Conservation (phyloP, 2,113 vertebrate species). For the Saimiri boliviensis region DNA sequence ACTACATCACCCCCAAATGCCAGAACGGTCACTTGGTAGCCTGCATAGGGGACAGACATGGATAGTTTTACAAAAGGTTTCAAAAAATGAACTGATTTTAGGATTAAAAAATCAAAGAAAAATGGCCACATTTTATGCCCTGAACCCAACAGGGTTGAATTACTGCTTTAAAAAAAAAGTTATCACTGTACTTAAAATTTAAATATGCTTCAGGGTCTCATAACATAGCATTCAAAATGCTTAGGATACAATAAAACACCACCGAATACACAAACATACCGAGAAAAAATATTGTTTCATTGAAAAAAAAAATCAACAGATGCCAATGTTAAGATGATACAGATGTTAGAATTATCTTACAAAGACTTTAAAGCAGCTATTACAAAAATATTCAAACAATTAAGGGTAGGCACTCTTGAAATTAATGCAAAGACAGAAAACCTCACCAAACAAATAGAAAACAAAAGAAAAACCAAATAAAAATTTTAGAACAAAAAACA, state of each 20-base stretch:
- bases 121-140: background rate
- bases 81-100: background rate
- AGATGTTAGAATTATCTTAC: background rate
- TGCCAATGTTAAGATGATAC: background rate
- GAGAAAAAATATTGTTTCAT: background rate
- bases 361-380: background rate
- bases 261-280: background rate
- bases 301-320: background rate
- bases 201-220: background rate
- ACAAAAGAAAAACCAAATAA: background rate
- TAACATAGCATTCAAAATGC: background rate
- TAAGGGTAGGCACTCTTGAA: background rate
- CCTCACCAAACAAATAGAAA: background rate
- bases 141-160: background rate
- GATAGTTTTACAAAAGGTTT: background rate
- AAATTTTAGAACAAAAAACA: background rate
- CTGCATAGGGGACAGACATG: background rate
- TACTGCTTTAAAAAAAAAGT: background rate
- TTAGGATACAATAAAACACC: background rate
- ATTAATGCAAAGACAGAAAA: background rate
- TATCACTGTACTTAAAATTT: background rate
- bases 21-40: background rate
- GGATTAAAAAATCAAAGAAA: background rate
- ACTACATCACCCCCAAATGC: background rate
- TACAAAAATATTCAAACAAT: background rate